A percentile compares a stretch with the other conserved stretches of the same genome.
Conservation (phyloP, 2,797 vertebrate genomes). For the Brachyalestes nurse region DNA sequence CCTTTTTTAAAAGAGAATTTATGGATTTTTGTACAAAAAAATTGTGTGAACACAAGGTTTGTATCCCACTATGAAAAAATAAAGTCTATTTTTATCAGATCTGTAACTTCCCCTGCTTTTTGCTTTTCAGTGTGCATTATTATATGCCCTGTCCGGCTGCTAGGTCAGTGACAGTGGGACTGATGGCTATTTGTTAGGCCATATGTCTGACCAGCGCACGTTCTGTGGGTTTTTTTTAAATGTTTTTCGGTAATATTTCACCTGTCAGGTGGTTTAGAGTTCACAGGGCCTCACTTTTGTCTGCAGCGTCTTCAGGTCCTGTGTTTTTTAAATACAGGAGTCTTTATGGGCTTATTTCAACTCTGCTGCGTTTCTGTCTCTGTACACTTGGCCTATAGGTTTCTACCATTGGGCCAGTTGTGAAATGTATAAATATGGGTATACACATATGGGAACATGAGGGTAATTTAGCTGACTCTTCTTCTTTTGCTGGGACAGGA, state of each 20-base stretch:
- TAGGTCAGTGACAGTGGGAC: not conserved
- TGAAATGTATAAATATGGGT: not conserved
- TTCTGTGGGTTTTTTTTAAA: not conserved
- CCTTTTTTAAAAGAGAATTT: conserved; percentile 63
- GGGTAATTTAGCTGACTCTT: not conserved
- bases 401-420: not conserved
- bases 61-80: conserved; percentile 74
- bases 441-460: not conserved
- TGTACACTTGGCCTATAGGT: not conserved
- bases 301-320: not conserved
- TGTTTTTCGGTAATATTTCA: not conserved
- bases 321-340: not conserved
- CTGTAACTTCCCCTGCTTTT: conserved; percentile 27
- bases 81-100: conserved; percentile 78
- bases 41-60: conserved; percentile 55
- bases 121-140: not conserved
- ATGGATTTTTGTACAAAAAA: conserved; percentile 53
- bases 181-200: not conserved
- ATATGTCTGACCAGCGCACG: not conserved
- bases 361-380: not conserved
- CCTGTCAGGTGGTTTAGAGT: not conserved
- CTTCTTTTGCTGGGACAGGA: not conserved
- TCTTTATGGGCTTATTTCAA: not conserved
- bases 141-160: conserved; percentile 5
- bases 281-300: not conserved